A percentile compares a stretch with the other conserved stretches of the same genome.
Conservation (phyloP, 2,797 vertebrate genomes). For the Poeciliopsis gracilis region DNA sequence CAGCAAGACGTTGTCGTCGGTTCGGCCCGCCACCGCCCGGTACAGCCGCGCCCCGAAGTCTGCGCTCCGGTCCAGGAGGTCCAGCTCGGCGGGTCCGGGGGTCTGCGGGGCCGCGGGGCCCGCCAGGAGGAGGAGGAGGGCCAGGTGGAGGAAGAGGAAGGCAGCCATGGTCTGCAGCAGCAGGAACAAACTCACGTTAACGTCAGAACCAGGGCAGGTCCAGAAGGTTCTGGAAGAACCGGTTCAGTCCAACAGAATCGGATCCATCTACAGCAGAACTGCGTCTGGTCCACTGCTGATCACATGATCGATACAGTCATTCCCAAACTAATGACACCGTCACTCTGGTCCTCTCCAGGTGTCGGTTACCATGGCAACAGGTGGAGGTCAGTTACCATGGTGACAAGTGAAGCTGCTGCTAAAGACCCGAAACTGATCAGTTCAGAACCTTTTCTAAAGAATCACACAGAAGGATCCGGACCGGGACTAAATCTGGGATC, state of each 20-base stretch:
- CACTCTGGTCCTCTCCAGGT: not conserved
- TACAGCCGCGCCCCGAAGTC: slow-evolving; percentile 86
- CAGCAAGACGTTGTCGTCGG: slow-evolving; percentile 85
- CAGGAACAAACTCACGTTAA: not conserved
- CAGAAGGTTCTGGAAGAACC: not conserved
- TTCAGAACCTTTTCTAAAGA: not conserved
- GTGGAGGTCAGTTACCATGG: not conserved
- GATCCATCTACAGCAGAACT: not conserved
- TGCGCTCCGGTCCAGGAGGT: slow-evolving; percentile 74
- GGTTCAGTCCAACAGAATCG: not conserved
- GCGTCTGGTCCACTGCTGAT: not conserved
- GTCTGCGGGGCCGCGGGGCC: slow-evolving; percentile 22
- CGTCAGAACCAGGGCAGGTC: not conserved
- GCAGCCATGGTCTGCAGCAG: slow-evolving; percentile 33
- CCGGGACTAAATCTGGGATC: not conserved
- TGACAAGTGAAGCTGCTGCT: not conserved
- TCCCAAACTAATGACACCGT: not conserved
- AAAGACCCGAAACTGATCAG: no score
- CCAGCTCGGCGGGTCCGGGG: not conserved
- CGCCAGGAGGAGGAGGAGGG: slow-evolving; percentile 37
- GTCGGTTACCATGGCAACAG: not conserved
- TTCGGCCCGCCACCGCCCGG: slow-evolving; percentile 79
- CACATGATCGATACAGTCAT: not conserved
- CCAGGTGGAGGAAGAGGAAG: not conserved
- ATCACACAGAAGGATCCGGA: no score